Conservation (phyloP, 2,797 vertebrate species). For the Hydrolagus colliei region DNA sequence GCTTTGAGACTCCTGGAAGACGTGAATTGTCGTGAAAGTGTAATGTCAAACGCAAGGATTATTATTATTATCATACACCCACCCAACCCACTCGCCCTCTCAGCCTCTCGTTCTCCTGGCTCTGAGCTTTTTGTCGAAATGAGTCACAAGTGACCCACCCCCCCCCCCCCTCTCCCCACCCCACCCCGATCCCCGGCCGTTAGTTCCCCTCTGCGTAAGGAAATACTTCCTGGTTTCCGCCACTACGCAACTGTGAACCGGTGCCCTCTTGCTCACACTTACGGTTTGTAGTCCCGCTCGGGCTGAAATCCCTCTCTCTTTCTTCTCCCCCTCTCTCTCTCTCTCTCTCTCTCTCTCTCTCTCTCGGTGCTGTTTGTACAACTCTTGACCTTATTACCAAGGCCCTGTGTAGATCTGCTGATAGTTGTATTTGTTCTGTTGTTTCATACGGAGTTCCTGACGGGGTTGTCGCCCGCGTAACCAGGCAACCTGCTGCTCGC, state of each 20-base stretch:
- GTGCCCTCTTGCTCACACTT: too few species aligned
- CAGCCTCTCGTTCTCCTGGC: too few species aligned
- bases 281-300: too few species aligned
- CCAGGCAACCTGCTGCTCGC: conserved; percentile 8
- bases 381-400: conserved; percentile 4
- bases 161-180: neutral
- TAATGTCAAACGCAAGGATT: too few species aligned
- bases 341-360: neutral
- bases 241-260: too few species aligned
- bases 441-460: conserved; percentile 4
- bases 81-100: neutral
- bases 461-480: neutral
- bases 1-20: too few species aligned
- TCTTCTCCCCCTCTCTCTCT: neutral
- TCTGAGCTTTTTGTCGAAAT: too few species aligned
- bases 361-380: neutral
- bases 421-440: conserved; percentile 26
- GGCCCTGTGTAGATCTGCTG: conserved; percentile 15
- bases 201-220: neutral
- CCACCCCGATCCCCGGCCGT: neutral
- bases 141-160: neutral
- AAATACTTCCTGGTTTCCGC: too few species aligned
- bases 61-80: too few species aligned
- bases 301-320: neutral
- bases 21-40: too few species aligned